phyloP scores from a whole-genome alignment of 1,140 invertebrate species.

The Drosophila nikananu region DNA sequence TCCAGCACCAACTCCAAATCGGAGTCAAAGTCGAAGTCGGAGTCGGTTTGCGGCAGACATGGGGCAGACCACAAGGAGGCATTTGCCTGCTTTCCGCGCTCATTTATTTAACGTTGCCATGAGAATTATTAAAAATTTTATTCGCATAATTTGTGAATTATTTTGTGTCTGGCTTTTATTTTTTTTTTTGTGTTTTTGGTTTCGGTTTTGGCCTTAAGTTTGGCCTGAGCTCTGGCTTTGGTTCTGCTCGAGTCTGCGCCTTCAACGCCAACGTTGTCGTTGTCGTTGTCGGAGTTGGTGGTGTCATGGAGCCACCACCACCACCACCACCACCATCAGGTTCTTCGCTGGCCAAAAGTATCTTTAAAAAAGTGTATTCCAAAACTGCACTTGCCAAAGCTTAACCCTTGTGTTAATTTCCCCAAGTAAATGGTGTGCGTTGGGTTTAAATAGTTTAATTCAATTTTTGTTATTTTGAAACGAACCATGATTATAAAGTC shows the following conservation, averaged over 20 bases:
- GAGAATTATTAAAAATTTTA: constrained; percentile 85
- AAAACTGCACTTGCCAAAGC: constrained; percentile 42
- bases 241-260: constrained; percentile 29
- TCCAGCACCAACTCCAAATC: background rate
- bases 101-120: constrained; percentile 79
- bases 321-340: constrained; percentile 1
- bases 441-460: background rate
- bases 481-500: background rate
- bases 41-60: constrained; percentile 39
- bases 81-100: constrained; percentile 55
- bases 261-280: constrained; percentile 53
- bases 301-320: constrained; percentile 23
- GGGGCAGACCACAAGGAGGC: constrained; percentile 42
- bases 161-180: constrained; percentile 42
- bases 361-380: background rate
- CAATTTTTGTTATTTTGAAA: background rate
- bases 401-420: constrained; percentile 13
- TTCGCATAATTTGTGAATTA: constrained; percentile 85
- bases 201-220: constrained; percentile 38
- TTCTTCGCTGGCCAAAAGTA: background rate
- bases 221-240: constrained; percentile 22
- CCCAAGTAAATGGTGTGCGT: background rate
- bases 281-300: constrained; percentile 15
- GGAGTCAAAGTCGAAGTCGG: background rate
- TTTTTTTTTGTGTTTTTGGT: background rate